phyloP scores from a whole-genome alignment of 2,888 invertebrate genomes.

The Latheticus oryzae region DNA sequence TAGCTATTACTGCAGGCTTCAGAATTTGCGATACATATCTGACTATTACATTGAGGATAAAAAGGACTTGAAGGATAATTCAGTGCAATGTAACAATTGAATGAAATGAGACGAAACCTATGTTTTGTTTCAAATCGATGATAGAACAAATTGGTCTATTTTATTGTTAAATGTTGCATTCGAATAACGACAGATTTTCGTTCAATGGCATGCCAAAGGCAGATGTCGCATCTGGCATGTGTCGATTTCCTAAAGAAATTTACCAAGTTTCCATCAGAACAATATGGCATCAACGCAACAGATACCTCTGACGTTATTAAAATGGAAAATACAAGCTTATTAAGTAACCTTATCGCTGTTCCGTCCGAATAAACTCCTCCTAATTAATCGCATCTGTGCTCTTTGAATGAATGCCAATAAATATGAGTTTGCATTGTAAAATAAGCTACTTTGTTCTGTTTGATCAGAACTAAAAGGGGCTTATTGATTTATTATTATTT shows the following conservation, averaged over 20 bases:
- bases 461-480: slow-evolving; percentile 49
- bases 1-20: slow-evolving; percentile 44
- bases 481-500: slow-evolving; percentile 56
- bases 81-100: not conserved
- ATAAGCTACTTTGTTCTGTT: slow-evolving; percentile 48
- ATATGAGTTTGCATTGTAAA: slow-evolving; percentile 37
- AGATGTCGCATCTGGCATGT: slow-evolving; percentile 51
- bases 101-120: not conserved
- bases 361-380: not conserved
- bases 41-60: slow-evolving; percentile 41
- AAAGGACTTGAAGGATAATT: slow-evolving; percentile 19
- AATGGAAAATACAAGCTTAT: slow-evolving; percentile 51
- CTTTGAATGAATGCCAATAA: slow-evolving; percentile 18
- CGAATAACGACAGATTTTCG: slow-evolving; percentile 7
- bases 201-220: slow-evolving; percentile 36
- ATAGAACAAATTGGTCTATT: slow-evolving; percentile 20
- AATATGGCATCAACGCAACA: slow-evolving; percentile 47
- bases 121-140: slow-evolving; percentile 5
- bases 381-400: slow-evolving; percentile 21
- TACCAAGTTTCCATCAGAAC: slow-evolving; percentile 47
- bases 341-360: too few relatives aligned
- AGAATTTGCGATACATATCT: slow-evolving; percentile 45
- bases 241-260: slow-evolving; percentile 54
- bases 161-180: slow-evolving; percentile 35
- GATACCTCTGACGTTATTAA: slow-evolving; percentile 54